Evolutionary conservation across 2,888 invertebrate species (phyloP), one percentile per base, ranked within the genome.

Genomic region (Bombylius discolor): DNA sequence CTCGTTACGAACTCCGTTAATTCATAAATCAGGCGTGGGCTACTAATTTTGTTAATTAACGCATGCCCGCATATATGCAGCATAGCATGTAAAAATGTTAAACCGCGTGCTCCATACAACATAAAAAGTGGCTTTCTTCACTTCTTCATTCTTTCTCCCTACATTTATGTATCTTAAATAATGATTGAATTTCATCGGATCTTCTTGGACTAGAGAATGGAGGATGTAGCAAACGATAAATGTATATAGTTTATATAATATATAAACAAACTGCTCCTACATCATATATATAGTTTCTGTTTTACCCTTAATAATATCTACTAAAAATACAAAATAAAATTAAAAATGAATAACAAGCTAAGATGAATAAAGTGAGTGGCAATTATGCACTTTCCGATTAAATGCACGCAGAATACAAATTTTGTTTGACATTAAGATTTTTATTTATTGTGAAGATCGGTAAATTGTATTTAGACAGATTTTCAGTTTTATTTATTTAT

Each of bases 11-110:
- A 45, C 39, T 61, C 57, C 64, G 66, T 66, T 68, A 68, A 70
- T 68, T 70, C 67, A 66, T 67, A 68, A 69, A 67, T 67, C 65
- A 67, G 66, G 70, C 68, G 70, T 70, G 69, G 70, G 70, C 59
- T 62, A 59, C 59, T 62, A 61, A 61, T 62, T 61, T 60, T 54
- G 56, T 60, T 62, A 62, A 62, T 63, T 62, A 62, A 62, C 64
- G 62, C 62, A 63, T 60, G 59, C 56, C 55, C 56, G 57, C 58
- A 47, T 51, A 45, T 42, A 11, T 42, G 39, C 7, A 9, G 9
- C n/a, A n/a, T n/a, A n/a, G n/a, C 39, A 42, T 42, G 39, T 42
- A 42, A 42, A 54, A 57, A 53, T 57, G 55, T 51, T 47, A 57
- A 53, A 48, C 54, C 53, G 53, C 55, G 56, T 60, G 60, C 60